phyloP scores from a whole-genome alignment of 2,888 invertebrate genomes.

The Argyra leucocephala region DNA sequence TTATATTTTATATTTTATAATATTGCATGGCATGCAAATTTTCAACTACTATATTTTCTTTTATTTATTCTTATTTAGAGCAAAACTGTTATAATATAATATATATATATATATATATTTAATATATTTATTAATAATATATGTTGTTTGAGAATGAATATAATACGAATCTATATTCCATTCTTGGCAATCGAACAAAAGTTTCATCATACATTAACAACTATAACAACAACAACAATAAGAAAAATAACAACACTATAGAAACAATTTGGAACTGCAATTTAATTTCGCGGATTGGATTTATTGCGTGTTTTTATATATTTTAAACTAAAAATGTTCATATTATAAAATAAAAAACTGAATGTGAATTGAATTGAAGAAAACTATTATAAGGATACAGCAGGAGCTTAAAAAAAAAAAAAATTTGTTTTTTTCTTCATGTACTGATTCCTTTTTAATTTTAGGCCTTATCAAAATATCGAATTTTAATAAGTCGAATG shows the following conservation, averaged over 20 bases:
- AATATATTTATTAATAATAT: no score
- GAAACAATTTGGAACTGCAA: neutral
- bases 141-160: no score
- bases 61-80: no score
- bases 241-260: neutral
- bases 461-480: neutral
- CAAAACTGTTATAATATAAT: no score
- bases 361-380: neutral
- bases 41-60: no score
- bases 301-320: neutral
- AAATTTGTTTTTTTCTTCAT: neutral
- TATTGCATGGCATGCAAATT: constrained; percentile 6
- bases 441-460: neutral
- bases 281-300: constrained; percentile 6
- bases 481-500: neutral
- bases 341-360: neutral
- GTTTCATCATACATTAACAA: neutral
- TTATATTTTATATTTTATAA: no score
- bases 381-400: neutral
- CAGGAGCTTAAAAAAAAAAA: neutral
- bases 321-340: neutral
- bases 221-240: no score
- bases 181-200: constrained; percentile 4
- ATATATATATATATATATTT: no score
- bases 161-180: no score